These are phyloP conservation scores for Molothrus ater DNA, from an alignment of 2,797 vertebrate species.

Conservation along the genomic window DNA sequence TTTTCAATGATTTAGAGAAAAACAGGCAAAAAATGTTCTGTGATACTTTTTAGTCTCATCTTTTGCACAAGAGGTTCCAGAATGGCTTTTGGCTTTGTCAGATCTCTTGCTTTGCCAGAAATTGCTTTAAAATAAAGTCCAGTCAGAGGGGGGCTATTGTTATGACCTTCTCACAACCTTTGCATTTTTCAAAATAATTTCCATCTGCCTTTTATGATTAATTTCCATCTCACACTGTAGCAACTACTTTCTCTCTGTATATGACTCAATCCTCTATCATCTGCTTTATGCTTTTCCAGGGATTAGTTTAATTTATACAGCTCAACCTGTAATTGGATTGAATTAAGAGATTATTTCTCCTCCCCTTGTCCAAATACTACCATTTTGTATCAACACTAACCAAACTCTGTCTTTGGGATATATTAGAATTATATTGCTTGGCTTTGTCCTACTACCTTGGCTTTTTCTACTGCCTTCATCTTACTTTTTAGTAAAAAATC, in stretches of 20 bases:
- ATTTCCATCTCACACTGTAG: slow-evolving; percentile 11
- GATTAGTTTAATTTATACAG: slow-evolving; percentile 1
- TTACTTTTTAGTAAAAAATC: neutral
- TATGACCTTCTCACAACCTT: neutral
- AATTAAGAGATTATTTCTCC: neutral
- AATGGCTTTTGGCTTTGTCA: neutral
- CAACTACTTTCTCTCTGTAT: neutral
- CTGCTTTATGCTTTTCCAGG: neutral
- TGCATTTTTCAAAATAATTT: neutral
- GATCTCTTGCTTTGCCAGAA: neutral
- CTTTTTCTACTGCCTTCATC: neutral
- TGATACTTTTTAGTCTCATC: neutral
- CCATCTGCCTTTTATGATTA: slow-evolving; percentile 28
- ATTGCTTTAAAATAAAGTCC: neutral
- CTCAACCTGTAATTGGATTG: neutral
- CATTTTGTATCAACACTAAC: neutral
- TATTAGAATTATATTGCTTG: neutral
- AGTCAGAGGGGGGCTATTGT: neutral
- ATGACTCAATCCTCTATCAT: slow-evolving; percentile 21
- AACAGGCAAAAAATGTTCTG: neutral
- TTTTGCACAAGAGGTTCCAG: neutral
- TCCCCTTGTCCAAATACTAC: neutral
- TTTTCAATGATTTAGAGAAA: neutral
- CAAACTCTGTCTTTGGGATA: neutral
- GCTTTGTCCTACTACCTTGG: neutral